A percentile compares a stretch with the other conserved stretches of the same genome.
Conservation (phyloP, 2,113 vertebrate species). For the Saguinus imperator region DNA sequence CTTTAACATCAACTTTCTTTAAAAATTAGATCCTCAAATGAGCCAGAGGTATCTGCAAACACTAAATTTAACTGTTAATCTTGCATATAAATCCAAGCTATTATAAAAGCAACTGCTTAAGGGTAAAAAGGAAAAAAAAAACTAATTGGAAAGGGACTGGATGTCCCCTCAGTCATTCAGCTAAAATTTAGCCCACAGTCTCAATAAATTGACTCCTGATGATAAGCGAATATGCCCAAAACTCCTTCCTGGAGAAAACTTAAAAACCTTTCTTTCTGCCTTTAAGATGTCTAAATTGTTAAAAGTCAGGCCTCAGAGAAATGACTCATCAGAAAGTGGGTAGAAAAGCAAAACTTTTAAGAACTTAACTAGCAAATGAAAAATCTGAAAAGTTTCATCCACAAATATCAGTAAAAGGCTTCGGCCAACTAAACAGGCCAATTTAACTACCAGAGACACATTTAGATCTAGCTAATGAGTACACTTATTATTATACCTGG, state of each 20-base stretch:
- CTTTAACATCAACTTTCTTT: background rate
- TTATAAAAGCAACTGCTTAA: background rate
- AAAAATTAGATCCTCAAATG: background rate
- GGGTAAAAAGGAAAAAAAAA: background rate
- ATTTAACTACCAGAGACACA: background rate
- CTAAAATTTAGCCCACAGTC: background rate
- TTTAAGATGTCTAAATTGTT: background rate
- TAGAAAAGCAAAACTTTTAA: background rate
- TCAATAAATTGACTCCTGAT: background rate
- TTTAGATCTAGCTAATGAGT: background rate
- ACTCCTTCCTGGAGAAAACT: background rate
- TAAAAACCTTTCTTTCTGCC: background rate
- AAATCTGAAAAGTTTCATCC: background rate
- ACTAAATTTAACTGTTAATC: background rate
- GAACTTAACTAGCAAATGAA: background rate
- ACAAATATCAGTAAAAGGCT: background rate
- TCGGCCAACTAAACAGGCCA: background rate
- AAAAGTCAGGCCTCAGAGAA: background rate
- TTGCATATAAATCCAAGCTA: background rate
- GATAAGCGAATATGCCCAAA: background rate
- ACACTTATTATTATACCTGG: background rate
- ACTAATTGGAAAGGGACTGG: background rate
- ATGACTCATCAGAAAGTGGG: background rate
- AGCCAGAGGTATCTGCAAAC: background rate
- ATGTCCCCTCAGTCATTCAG: background rate